These are phyloP conservation scores for Pristionchus pacificus DNA, from an alignment of 1,140 invertebrate genomes.

Conservation along the genomic window DNA sequence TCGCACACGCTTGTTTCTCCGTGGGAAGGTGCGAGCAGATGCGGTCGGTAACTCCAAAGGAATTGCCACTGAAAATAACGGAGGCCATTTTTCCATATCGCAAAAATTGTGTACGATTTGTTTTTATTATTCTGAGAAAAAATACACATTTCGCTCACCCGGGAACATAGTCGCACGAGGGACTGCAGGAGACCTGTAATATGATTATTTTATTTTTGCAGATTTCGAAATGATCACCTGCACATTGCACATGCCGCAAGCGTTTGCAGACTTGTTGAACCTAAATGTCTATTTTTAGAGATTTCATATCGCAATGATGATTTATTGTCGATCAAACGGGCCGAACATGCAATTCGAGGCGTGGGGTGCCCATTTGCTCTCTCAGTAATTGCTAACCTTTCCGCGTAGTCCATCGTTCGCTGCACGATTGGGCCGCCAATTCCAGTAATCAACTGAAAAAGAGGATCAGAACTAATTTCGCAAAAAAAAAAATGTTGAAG, in stretches of 20 bases:
- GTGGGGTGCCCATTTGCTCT: too few species aligned
- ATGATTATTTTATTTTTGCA: neutral
- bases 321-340: too few species aligned
- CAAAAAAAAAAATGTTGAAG: too few species aligned
- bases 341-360: too few species aligned
- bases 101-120: slow-evolving; percentile 11
- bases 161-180: slow-evolving; percentile 35
- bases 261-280: slow-evolving; percentile 46
- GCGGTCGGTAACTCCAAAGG: slow-evolving; percentile 41
- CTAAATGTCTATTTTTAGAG: too few species aligned
- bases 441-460: slow-evolving; percentile 39
- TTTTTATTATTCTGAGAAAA: slow-evolving; percentile 3
- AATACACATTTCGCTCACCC: slow-evolving; percentile 22
- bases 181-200: slow-evolving; percentile 30
- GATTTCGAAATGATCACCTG: slow-evolving; percentile 31
- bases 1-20: slow-evolving; percentile 44
- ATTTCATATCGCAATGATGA: too few species aligned
- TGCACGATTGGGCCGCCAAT: slow-evolving; percentile 44
- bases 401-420: slow-evolving; percentile 46
- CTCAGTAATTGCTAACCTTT: too few species aligned
- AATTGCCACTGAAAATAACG: slow-evolving; percentile 35
- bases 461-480: neutral
- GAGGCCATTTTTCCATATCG: neutral
- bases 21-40: slow-evolving; percentile 43
- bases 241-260: slow-evolving; percentile 48